Evolutionary conservation across 2,113 vertebrate genomes (phyloP).

Genomic region (Paramormyrops kingsleyae): DNA sequence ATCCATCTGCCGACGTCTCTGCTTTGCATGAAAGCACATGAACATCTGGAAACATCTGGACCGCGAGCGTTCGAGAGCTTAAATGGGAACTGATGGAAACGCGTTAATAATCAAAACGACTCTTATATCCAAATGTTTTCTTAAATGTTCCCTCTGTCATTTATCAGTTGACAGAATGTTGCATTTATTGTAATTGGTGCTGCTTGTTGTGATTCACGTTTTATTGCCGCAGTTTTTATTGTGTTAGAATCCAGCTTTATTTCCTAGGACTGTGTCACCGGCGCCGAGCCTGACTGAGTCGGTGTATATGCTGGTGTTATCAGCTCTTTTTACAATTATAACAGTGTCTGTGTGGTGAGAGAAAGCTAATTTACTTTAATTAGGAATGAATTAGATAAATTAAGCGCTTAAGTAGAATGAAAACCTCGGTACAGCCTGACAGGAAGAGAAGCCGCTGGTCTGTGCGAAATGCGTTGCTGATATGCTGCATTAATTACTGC

Average conservation of each 20-base stretch:
- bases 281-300: neutral
- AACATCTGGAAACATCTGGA: neutral
- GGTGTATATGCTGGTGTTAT: neutral
- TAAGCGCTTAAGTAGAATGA: neutral
- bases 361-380: constrained; percentile 2
- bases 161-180: neutral
- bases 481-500: neutral
- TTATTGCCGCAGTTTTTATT: neutral
- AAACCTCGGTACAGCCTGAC: neutral
- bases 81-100: neutral
- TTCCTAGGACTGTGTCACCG: neutral
- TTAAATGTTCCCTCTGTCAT: neutral
- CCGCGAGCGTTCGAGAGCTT: neutral
- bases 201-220: neutral
- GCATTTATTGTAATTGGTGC: neutral
- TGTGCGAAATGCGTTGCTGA: neutral
- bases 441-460: neutral
- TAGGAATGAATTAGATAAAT: neutral
- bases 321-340: neutral
- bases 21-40: neutral
- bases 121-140: neutral
- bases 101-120: neutral
- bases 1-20: neutral
- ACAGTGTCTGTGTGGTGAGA: neutral
- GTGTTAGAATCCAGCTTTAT: neutral